Conservation (phyloP, 2,797 vertebrate species). For the Thunnus albacares region DNA sequence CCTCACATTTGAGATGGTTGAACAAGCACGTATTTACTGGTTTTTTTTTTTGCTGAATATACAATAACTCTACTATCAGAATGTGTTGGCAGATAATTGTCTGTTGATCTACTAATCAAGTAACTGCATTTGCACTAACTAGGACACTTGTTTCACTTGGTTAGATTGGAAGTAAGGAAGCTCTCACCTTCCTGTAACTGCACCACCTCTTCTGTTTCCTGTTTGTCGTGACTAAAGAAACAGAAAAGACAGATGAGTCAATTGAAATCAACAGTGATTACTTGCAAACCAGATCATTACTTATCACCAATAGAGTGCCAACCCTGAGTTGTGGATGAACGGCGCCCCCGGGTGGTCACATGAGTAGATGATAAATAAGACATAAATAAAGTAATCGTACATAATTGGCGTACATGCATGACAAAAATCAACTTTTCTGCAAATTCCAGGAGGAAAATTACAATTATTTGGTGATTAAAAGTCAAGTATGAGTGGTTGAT, state of each 20-base stretch:
- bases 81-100: too few relatives aligned
- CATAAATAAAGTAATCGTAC: constrained; percentile 29
- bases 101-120: too few relatives aligned
- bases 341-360: constrained; percentile 49
- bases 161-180: not conserved
- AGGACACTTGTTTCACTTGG: not conserved
- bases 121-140: too few relatives aligned
- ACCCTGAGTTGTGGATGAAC: not conserved
- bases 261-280: not conserved
- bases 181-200: constrained; percentile 92
- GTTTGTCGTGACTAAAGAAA: constrained; percentile 92
- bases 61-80: too few relatives aligned
- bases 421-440: constrained; percentile 13
- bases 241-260: constrained; percentile 18
- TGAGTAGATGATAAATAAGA: not conserved
- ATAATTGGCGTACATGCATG: not conserved
- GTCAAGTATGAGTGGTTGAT: fast-evolving
- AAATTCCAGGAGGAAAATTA: not conserved
- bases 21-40: too few relatives aligned
- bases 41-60: too few relatives aligned
- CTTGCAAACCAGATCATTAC: not conserved
- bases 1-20: too few relatives aligned
- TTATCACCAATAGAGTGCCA: not conserved
- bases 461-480: not conserved
- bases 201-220: constrained; percentile 92